Percentiles rank a stretch among this genome's conserved stretches.
phyloP scores from a whole-genome alignment of 2,113 vertebrate species.

The Indicator maculatus region DNA sequence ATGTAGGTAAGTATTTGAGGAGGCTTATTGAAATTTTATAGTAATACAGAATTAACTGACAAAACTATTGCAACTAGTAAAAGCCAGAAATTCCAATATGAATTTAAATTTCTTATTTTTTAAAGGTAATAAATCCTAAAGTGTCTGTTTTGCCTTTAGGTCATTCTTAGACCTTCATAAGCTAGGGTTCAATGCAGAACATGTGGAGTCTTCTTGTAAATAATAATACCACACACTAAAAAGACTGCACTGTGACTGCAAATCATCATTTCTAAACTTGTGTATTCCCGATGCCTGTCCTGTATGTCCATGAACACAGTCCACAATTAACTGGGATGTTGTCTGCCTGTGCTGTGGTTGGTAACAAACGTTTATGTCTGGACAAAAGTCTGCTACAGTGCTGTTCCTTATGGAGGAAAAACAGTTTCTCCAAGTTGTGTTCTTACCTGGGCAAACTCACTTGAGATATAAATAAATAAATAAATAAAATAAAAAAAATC shows the following conservation, averaged over 20 bases:
- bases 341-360: background rate
- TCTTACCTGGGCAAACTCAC: background rate
- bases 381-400: background rate
- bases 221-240: background rate
- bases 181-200: background rate
- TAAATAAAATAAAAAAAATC: too few species aligned
- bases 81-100: background rate
- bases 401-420: background rate
- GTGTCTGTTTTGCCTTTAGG: background rate
- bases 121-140: background rate
- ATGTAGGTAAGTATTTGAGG: background rate
- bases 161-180: background rate
- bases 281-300: background rate
- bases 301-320: background rate
- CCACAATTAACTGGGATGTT: background rate
- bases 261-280: background rate
- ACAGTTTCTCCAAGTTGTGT: background rate
- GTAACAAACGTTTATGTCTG: background rate
- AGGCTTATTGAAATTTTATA: background rate
- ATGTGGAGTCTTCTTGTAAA: background rate
- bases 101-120: background rate
- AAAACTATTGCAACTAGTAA: background rate
- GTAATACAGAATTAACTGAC: conserved; percentile 5
- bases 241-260: background rate
- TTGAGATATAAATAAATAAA: background rate